These are phyloP conservation scores for Byasa hedistus DNA, from an alignment of 2,888 invertebrate species.

Conservation along the genomic window DNA sequence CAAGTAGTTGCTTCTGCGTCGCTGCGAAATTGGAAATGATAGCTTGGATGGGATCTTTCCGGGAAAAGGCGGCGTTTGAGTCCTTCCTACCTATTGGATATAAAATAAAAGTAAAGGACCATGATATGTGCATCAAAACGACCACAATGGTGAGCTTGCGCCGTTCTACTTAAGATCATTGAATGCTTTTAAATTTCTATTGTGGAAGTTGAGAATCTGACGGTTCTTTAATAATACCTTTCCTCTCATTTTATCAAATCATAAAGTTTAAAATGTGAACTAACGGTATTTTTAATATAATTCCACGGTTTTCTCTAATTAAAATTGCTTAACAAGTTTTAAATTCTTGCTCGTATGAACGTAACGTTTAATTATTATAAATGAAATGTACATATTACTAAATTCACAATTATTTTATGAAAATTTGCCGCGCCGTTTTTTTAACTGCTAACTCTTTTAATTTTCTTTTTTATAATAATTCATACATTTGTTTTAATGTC, in stretches of 20 bases:
- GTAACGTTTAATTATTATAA: not conserved
- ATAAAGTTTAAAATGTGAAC: not conserved
- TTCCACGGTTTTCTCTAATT: not conserved
- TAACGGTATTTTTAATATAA: not conserved
- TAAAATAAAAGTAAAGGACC: constrained; percentile 48
- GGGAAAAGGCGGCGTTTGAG: constrained; percentile 49
- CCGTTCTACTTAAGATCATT: not conserved
- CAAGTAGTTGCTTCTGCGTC: constrained; percentile 52
- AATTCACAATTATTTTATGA: not conserved
- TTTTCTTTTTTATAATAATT: not conserved
- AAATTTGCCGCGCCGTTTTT: not conserved
- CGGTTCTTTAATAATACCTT: not conserved
- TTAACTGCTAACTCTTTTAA: not conserved
- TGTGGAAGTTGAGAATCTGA: too few relatives aligned
- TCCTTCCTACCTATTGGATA: constrained; percentile 49
- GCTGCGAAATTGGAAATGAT: constrained; percentile 60
- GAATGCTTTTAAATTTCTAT: too few relatives aligned
- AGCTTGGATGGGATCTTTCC: constrained; percentile 59
- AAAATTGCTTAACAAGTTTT: not conserved
- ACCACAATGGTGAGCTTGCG: constrained; percentile 44
- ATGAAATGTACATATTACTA: not conserved
- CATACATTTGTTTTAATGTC: not conserved
- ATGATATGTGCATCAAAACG: constrained; percentile 52
- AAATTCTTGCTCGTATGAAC: not conserved
- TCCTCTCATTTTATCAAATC: not conserved